Base-by-base conservation (phyloP, 2,797 vertebrate species). In the Acanthurus tractus region DNA sequence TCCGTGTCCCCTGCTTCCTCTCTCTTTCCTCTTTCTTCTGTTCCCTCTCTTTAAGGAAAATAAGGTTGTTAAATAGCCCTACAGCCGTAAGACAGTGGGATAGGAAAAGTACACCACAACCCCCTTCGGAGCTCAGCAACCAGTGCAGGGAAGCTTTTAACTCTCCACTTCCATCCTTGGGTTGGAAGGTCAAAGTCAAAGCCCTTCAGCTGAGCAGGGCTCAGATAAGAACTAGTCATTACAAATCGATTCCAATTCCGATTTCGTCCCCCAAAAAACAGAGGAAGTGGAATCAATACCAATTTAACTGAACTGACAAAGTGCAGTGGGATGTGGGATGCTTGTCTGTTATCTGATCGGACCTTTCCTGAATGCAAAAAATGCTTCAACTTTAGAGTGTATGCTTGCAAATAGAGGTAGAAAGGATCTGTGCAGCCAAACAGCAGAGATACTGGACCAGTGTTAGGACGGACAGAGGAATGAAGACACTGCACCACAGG, bases 161-260 rank as follows among this genome's bases (percentile, higher is more conserved):
- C 49, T 70, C 44, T 65, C 4, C 12, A 9, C 11, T 46, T 23
- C 12, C 22, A 54, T 18, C 9, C 42, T 11, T 44, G 14, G 15
- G 20, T 73, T 61, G 34, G 13, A 40, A 53, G 66, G 68, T 84
- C 65, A 82, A 83, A 84, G 81, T 67, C 73, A 74, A 75, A 73
- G 62, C 36, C 55, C 62, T 54, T 79, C 54, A 81, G 10, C 67
- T 23, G 53, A 61, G 10, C 67, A 20, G 53, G 57, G 54, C 55
- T 11, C 58, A 17, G 8, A 64, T 83, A 67, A 77, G 56, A 71
- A 40, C 50, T 29, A 44, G 40, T 65, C 54, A 48, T 45, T 0
- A 17, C 18, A 65, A 78, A 72, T 84, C 40, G 0, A 77, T 81
- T 86, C 4, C 25, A 75, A 81, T 75, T 58, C 65, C 70, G 59